Percentiles rank a stretch among this genome's conserved stretches.
These are phyloP conservation scores for Oceanodroma tethys DNA, from an alignment of 2,113 vertebrate genomes.

Conservation along the genomic window DNA sequence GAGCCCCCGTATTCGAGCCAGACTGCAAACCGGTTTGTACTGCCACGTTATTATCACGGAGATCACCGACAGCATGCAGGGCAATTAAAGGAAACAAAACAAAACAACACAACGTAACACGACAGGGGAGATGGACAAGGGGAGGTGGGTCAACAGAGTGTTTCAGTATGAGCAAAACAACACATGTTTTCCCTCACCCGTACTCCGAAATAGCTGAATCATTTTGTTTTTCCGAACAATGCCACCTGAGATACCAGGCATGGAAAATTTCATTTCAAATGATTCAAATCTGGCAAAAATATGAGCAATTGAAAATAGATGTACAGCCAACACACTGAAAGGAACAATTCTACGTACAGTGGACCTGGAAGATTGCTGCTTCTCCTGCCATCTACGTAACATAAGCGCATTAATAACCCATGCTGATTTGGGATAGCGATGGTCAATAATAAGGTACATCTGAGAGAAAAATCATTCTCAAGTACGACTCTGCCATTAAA, in stretches of 20 bases:
- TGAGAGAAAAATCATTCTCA: background rate
- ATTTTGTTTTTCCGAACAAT: conserved; percentile 12
- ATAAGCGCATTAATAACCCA: background rate
- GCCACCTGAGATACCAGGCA: background rate
- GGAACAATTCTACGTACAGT: background rate
- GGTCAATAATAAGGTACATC: background rate
- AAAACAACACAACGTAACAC: background rate
- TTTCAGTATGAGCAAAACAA: conserved; percentile 18
- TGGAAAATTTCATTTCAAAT: background rate
- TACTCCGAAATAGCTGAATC: background rate
- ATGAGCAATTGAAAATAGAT: background rate
- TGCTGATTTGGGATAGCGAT: background rate
- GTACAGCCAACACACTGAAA: background rate
- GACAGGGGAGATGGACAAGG: background rate
- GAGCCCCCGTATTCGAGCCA: background rate
- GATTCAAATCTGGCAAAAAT: background rate
- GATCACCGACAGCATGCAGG: background rate
- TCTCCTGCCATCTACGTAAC: background rate
- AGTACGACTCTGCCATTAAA: background rate
- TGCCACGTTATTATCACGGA: background rate
- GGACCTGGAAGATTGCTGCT: background rate
- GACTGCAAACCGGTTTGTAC: background rate
- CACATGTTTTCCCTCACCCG: conserved; percentile 21
- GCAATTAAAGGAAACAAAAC: background rate
- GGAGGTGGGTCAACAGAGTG: conserved; percentile 4